Percentiles rank a stretch among this genome's conserved stretches.
Evolutionary conservation across 1,140 invertebrate genomes (phyloP).

Genomic region (Argopecten irradians): DNA sequence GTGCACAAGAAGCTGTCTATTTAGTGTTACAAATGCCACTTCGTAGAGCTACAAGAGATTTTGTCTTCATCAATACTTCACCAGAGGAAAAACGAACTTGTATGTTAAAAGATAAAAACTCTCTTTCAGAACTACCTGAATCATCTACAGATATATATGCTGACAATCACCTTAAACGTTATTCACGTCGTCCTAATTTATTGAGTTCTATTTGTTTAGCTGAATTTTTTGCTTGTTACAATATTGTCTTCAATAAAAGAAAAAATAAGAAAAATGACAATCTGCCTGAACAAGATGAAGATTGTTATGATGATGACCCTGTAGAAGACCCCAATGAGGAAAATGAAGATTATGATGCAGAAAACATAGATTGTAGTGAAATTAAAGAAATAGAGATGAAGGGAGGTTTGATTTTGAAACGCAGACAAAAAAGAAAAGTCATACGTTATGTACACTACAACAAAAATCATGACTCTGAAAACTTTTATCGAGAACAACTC

Average conservation of each 20-base stretch:
- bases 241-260: conserved; percentile 23
- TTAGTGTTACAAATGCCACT: conserved; percentile 47
- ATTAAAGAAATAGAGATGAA: not conserved
- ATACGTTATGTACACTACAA: conserved; percentile 49
- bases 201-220: conserved; percentile 32
- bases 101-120: conserved; percentile 31
- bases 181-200: conserved; percentile 25
- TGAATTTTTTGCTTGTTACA: conserved; percentile 36
- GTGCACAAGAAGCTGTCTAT: conserved; percentile 54
- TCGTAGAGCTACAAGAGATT: conserved; percentile 39
- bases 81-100: conserved; percentile 37
- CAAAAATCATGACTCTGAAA: conserved; percentile 30
- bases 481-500: conserved; percentile 49
- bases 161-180: not conserved
- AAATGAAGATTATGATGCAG: not conserved
- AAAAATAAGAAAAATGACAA: conserved; percentile 8
- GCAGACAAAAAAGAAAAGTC: not conserved
- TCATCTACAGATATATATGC: conserved; percentile 25
- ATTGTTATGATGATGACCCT: not conserved
- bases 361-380: not conserved
- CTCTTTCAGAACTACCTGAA: not conserved
- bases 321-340: not conserved
- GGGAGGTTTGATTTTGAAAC: not conserved
- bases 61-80: conserved; percentile 50
- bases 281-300: not conserved